Percentiles rank a stretch among this genome's conserved stretches.
phyloP scores from a whole-genome alignment of 2,797 vertebrate species.

The Xyrichtys novacula region DNA sequence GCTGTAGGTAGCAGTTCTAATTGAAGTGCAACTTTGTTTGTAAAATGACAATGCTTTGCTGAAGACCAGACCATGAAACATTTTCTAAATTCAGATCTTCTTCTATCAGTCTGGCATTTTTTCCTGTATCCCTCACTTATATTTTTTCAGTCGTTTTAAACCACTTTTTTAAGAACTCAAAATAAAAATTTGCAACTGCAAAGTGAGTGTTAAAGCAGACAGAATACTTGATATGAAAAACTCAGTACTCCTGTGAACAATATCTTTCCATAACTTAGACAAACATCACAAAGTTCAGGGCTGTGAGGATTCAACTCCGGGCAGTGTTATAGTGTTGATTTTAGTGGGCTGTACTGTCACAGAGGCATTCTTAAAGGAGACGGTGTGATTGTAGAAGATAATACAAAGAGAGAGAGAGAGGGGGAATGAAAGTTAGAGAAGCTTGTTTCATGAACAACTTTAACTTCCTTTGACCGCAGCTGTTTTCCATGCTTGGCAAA shows the following conservation, averaged over 20 bases:
- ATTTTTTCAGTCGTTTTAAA: background rate
- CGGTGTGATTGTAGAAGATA: background rate
- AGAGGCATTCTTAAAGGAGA: no score
- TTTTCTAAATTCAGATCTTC: background rate
- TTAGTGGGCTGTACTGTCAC: background rate
- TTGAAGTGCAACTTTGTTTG: slow-evolving; percentile 7
- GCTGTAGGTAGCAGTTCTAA: background rate
- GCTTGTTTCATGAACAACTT: slow-evolving; percentile 11
- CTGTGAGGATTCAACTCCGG: slow-evolving; percentile 5
- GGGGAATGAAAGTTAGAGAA: slow-evolving; percentile 26
- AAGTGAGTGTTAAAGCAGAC: background rate
- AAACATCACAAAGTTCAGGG: background rate
- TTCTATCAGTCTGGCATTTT: slow-evolving; percentile 10
- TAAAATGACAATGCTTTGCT: slow-evolving; percentile 4
- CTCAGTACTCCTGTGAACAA: no score
- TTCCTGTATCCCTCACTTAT: background rate
- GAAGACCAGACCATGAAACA: background rate
- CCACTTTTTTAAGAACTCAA: background rate
- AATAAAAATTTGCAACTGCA: background rate
- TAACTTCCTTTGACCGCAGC: slow-evolving; percentile 1
- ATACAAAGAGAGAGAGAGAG: background rate
- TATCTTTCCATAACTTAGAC: background rate
- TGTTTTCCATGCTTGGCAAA: slow-evolving; percentile 18
- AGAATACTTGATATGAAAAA: background rate
- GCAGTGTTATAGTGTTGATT: background rate